Conservation (phyloP, 2,113 vertebrate genomes). For the Nibea coibor region DNA sequence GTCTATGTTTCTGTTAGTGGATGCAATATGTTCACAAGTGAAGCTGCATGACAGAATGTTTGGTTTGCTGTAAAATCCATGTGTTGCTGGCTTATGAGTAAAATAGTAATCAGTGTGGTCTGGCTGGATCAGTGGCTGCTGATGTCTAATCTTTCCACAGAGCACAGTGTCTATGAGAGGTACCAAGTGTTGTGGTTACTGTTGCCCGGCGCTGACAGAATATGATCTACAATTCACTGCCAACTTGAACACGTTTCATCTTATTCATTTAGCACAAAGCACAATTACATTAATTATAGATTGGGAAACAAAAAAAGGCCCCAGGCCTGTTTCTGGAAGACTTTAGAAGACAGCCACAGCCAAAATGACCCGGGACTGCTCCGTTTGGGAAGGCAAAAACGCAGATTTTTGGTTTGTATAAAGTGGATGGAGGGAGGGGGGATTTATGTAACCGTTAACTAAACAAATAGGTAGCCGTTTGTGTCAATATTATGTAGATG, state of each 20-base stretch:
- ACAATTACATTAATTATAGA: neutral
- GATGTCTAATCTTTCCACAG: conserved; percentile 20
- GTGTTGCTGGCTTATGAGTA: neutral
- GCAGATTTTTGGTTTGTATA: neutral
- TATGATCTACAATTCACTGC: conserved; percentile 41
- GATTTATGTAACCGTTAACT: too few relatives aligned
- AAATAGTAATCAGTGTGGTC: neutral
- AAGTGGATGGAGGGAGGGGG: too few relatives aligned
- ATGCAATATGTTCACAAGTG: neutral
- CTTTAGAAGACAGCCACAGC: neutral
- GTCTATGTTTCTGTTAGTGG: conserved; percentile 1
- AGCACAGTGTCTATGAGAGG: conserved; percentile 35
- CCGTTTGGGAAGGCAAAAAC: too few relatives aligned
- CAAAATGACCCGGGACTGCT: neutral
- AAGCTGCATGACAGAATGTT: conserved; percentile 1
- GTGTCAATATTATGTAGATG: neutral
- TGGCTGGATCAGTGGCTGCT: conserved; percentile 32
- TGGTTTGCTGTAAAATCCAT: neutral
- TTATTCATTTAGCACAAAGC: neutral
- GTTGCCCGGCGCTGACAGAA: conserved; percentile 60
- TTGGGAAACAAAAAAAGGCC: neutral
- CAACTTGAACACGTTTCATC: conserved; percentile 16
- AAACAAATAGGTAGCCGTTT: neutral
- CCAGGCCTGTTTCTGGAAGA: too few relatives aligned
- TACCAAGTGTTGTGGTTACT: conserved; percentile 73